These are phyloP conservation scores for Coregonus clupeaformis DNA, from an alignment of 2,113 vertebrate genomes.

Conservation along the genomic window DNA sequence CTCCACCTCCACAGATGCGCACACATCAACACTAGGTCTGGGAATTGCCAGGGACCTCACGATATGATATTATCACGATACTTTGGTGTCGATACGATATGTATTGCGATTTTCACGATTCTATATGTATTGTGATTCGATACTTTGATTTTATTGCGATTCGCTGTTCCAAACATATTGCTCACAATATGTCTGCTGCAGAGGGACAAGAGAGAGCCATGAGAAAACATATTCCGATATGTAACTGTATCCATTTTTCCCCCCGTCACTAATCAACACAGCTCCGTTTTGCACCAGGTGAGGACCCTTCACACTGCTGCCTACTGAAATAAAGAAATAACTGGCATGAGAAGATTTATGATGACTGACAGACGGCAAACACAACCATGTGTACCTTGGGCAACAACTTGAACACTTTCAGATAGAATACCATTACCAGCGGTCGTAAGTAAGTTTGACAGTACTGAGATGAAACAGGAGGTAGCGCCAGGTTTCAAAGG, in stretches of 20 bases:
- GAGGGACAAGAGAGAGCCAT: too few relatives aligned
- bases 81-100: too few relatives aligned
- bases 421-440: constrained; percentile 68
- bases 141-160: too few relatives aligned
- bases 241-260: too few relatives aligned
- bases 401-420: constrained; percentile 65
- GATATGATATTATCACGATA: too few relatives aligned
- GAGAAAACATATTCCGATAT: too few relatives aligned
- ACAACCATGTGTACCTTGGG: constrained; percentile 58
- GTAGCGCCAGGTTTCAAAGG: constrained; percentile 62
- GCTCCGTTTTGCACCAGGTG: constrained; percentile 2
- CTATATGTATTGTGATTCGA: too few relatives aligned
- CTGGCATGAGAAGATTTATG: constrained; percentile 47
- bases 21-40: background rate
- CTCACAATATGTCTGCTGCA: too few relatives aligned
- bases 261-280: constrained; percentile 1
- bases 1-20: constrained; percentile 31
- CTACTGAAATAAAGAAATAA: constrained; percentile 64
- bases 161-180: too few relatives aligned
- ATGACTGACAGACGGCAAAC: constrained; percentile 63
- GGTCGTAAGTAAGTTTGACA: constrained; percentile 72
- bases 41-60: too few relatives aligned
- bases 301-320: constrained; percentile 42
- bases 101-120: too few relatives aligned
- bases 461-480: constrained; percentile 70